Conservation (phyloP, 1,140 invertebrate species). For the Drosophila ohnishii region DNA sequence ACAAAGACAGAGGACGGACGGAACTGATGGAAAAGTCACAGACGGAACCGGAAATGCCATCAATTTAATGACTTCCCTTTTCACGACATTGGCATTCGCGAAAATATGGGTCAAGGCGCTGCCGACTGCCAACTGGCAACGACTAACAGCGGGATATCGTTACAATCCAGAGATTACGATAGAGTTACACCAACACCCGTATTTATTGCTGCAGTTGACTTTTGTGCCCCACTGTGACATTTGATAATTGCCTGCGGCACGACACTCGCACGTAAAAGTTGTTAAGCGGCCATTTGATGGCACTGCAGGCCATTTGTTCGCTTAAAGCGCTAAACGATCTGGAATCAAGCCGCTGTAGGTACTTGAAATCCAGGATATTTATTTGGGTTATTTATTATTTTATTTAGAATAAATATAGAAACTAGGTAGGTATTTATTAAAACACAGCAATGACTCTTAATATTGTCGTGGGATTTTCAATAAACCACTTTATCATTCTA, state of each 20-base stretch:
- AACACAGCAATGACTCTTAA: background rate
- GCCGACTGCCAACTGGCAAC: slow-evolving; percentile 5
- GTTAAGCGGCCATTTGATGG: slow-evolving; percentile 26
- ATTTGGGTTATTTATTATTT: background rate
- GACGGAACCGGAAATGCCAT: slow-evolving; percentile 62
- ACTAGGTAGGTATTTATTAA: background rate
- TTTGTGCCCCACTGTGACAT: slow-evolving; percentile 39
- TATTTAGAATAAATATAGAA: background rate
- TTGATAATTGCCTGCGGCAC: slow-evolving; percentile 52
- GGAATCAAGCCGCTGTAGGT: background rate
- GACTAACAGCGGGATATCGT: slow-evolving; percentile 19
- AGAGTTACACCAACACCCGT: slow-evolving; percentile 29
- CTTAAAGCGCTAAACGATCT: slow-evolving; percentile 9
- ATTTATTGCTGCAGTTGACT: slow-evolving; percentile 46
- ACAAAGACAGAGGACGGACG: background rate
- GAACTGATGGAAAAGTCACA: slow-evolving; percentile 6
- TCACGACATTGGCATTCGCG: slow-evolving; percentile 30
- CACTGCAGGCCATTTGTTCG: slow-evolving; percentile 7
- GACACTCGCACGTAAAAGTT: slow-evolving; percentile 28
- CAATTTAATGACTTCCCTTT: slow-evolving; percentile 63
- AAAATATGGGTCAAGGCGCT: slow-evolving; percentile 37
- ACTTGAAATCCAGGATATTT: background rate
- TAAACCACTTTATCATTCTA: too few relatives aligned
- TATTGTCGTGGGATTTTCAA: too few relatives aligned
- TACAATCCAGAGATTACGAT: slow-evolving; percentile 31